Conservation (phyloP, 2,888 invertebrate genomes). For the Abscondita cerata region DNA sequence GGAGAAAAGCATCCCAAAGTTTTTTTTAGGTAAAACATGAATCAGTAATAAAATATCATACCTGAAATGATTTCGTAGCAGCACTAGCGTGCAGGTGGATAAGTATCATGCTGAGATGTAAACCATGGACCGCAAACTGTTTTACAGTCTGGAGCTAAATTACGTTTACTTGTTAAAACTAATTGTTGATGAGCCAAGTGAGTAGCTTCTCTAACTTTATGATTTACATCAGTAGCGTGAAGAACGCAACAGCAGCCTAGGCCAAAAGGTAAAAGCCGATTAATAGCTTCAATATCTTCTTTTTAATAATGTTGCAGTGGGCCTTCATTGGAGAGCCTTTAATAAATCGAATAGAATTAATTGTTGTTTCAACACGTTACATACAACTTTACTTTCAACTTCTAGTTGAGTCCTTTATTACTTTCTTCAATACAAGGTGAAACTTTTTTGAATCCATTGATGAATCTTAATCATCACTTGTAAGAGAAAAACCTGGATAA, state of each 20-base stretch:
- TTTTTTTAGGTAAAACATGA: too few species aligned
- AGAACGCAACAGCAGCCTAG: conserved; percentile 78
- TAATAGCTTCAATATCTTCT: conserved; percentile 71
- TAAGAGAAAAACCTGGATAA: conserved; percentile 62
- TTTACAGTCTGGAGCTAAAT: conserved; percentile 80
- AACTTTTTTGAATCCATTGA: conserved; percentile 75
- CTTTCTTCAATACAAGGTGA: conserved; percentile 82
- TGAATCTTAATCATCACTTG: conserved; percentile 68
- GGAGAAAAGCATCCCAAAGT: too few species aligned
- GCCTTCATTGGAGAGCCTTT: conserved; percentile 85
- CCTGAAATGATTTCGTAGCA: conserved; percentile 72
- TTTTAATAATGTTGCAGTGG: conserved; percentile 70
- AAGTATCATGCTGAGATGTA: conserved; percentile 82
- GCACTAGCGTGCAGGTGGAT: conserved; percentile 82
- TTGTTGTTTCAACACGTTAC: too few species aligned
- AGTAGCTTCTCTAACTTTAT: conserved; percentile 81
- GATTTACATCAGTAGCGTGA: conserved; percentile 80
- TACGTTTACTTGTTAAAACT: conserved; percentile 73
- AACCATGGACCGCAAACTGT: conserved; percentile 85
- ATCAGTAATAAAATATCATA: too few species aligned
- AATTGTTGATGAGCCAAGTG: conserved; percentile 77
- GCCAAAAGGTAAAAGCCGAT: conserved; percentile 81
- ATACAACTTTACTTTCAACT: conserved; percentile 83
- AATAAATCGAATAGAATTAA: too few species aligned
- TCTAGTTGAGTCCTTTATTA: conserved; percentile 93